A percentile compares a stretch with the other conserved stretches of the same genome.
Conservation (phyloP, 2,113 vertebrate genomes). For the Capricornis sumatraensis region DNA sequence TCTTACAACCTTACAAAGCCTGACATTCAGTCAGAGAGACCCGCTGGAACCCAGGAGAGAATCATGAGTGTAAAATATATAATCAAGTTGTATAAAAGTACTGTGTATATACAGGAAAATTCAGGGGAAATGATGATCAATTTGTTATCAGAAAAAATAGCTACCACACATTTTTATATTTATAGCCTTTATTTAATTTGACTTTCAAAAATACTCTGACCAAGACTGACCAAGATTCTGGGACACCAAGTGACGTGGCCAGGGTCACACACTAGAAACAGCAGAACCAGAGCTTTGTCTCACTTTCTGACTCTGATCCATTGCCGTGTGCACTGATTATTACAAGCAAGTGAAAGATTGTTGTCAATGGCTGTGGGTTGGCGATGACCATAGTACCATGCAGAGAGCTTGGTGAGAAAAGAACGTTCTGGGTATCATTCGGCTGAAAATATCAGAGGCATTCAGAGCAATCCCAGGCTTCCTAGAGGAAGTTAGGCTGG, state of each 20-base stretch:
- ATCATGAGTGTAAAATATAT: background rate
- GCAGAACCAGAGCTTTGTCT: background rate
- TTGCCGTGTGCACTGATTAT: rapidly evolving
- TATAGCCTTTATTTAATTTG: background rate
- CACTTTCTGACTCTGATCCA: background rate
- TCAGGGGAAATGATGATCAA: background rate
- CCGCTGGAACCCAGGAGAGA: background rate
- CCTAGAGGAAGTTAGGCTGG: background rate
- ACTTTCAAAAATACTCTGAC: background rate
- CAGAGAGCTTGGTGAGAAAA: background rate
- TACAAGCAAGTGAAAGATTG: background rate
- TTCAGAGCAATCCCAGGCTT: background rate
- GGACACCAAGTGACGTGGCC: rapidly evolving
- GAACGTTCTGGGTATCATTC: background rate
- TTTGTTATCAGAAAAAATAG: background rate
- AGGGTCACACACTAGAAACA: rapidly evolving
- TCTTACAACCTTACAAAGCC: background rate
- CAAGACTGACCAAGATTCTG: background rate
- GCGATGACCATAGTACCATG: background rate
- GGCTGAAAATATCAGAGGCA: background rate
- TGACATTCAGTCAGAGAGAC: background rate
- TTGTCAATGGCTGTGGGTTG: background rate
- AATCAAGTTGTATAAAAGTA: background rate
- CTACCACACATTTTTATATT: background rate
- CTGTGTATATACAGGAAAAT: background rate